Evolutionary conservation across 2,797 vertebrate genomes (phyloP).

Genomic region (Neoniphon sammara): DNA sequence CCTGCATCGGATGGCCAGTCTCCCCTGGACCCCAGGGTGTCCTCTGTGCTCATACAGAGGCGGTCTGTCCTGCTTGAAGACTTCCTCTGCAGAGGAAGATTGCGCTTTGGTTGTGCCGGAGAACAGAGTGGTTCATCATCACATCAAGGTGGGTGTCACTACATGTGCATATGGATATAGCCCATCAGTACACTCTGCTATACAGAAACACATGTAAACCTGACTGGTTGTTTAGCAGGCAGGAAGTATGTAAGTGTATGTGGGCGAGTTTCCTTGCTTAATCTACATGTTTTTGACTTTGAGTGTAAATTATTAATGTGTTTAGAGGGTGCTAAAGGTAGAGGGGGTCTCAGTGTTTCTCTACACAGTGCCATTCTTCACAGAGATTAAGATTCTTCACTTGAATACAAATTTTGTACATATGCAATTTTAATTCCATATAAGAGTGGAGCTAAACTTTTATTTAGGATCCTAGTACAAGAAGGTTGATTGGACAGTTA

Average conservation of each 20-base stretch:
- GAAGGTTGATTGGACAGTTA: conserved; percentile 12
- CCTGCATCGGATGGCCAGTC: conserved; percentile 66
- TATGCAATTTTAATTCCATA: neutral
- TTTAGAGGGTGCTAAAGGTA: neutral
- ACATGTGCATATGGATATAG: neutral
- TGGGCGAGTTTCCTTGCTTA: neutral
- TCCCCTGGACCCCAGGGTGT: conserved; percentile 56
- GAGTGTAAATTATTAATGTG: neutral
- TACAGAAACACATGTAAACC: conserved; percentile 5
- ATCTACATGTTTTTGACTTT: neutral
- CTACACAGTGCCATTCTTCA: neutral
- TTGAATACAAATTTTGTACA: neutral
- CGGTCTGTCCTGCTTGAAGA: conserved; percentile 66
- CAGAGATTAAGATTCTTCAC: neutral
- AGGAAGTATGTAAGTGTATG: neutral
- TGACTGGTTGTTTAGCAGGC: conserved; percentile 1
- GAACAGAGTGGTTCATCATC: conserved; percentile 63
- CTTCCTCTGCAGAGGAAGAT: conserved; percentile 59
- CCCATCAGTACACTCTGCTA: neutral
- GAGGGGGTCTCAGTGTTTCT: neutral
- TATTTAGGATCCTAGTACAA: conserved; percentile 15
- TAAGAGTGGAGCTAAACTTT: conserved; percentile 10
- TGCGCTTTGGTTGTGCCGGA: conserved; percentile 62
- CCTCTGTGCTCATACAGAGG: conserved; percentile 56
- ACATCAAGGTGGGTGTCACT: conserved; percentile 72